Conservation (phyloP, 2,888 invertebrate species). For the Phytoseiulus persimilis region DNA sequence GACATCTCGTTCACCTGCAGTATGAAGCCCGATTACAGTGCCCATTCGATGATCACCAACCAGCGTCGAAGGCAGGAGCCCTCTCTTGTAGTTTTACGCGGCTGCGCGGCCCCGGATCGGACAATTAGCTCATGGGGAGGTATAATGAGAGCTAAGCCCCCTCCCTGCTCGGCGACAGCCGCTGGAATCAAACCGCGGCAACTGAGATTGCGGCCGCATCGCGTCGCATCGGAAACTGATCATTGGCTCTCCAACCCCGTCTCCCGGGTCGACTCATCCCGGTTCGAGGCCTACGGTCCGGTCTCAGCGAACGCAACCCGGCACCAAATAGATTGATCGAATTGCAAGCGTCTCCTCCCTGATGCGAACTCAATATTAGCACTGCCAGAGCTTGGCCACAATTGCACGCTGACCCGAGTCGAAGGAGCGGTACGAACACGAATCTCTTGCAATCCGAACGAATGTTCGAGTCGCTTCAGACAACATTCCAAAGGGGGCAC, state of each 20-base stretch:
- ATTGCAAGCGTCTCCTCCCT: background rate
- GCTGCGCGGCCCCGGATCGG: too few species aligned
- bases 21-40: background rate
- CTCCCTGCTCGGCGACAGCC: too few species aligned
- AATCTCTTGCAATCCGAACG: background rate
- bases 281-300: background rate
- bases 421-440: background rate
- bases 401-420: background rate
- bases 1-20: constrained; percentile 47
- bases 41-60: too few species aligned
- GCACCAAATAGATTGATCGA: background rate
- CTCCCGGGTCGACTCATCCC: background rate
- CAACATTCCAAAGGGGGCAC: background rate
- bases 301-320: background rate
- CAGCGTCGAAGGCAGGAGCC: too few species aligned
- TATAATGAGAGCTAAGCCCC: background rate
- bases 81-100: too few species aligned
- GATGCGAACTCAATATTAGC: background rate
- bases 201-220: background rate
- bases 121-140: too few species aligned
- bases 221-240: background rate
- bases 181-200: background rate
- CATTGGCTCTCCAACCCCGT: background rate
- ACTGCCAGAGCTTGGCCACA: background rate
- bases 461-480: background rate